phyloP scores from a whole-genome alignment of 35 echinoderm and acorn worm genomes.

The Ptychodera flava region DNA sequence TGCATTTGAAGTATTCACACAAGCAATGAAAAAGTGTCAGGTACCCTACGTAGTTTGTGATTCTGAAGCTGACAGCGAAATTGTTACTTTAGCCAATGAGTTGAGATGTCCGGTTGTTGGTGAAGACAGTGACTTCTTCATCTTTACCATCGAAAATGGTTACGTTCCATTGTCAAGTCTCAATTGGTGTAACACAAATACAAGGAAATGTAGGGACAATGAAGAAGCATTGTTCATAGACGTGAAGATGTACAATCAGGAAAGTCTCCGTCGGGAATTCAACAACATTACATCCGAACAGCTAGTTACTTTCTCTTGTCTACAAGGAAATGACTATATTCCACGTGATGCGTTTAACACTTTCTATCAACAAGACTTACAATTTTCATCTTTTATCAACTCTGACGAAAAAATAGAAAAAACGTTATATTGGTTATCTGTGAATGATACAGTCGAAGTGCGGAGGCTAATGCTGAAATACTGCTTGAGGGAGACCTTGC shows the following conservation, averaged over 20 bases:
- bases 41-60: conserved; percentile 61
- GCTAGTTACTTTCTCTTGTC: conserved; percentile 61
- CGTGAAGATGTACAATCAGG: conserved; percentile 42
- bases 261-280: conserved; percentile 58
- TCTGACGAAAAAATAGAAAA: too few species aligned
- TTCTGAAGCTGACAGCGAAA: conserved; percentile 95
- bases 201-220: conserved; percentile 2
- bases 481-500: background rate
- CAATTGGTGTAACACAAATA: conserved; percentile 40
- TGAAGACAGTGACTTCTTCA: conserved; percentile 84
- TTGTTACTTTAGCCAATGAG: conserved; percentile 59
- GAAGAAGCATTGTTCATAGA: conserved; percentile 17
- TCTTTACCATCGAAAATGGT: conserved; percentile 65
- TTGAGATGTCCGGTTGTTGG: conserved; percentile 56
- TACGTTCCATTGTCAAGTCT: conserved; percentile 70
- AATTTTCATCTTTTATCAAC: too few species aligned
- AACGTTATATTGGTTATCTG: conserved; percentile 15
- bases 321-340: conserved; percentile 78
- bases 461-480: conserved; percentile 16
- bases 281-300: conserved; percentile 40
- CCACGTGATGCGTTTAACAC: conserved; percentile 22
- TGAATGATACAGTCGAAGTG: conserved; percentile 18
- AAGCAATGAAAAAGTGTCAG: conserved; percentile 47
- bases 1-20: conserved; percentile 27
- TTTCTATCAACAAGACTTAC: conserved; percentile 24